These are phyloP conservation scores for Motacilla tschutschensis DNA, from an alignment of 2,113 vertebrate genomes.

Conservation along the genomic window DNA sequence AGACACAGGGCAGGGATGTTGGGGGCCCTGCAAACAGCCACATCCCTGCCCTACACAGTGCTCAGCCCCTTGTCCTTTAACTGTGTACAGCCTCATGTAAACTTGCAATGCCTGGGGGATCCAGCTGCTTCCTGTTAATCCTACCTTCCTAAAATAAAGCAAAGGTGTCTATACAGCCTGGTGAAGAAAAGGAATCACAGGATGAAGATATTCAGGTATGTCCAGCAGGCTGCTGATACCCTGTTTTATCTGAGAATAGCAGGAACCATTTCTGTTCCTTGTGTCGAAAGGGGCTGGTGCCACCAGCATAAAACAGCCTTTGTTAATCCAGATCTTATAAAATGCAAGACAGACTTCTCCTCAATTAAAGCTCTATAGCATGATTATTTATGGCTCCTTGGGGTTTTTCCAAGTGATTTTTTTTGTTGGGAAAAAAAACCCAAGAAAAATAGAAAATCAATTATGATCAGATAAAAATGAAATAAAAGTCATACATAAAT, in stretches of 20 bases:
- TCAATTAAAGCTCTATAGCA: background rate
- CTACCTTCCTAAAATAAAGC: background rate
- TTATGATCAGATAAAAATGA: conserved; percentile 14
- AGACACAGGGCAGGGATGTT: background rate
- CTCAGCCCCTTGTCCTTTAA: background rate
- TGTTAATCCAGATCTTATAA: background rate
- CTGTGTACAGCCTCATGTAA: rapidly evolving
- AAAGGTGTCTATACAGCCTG: background rate
- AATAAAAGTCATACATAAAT: background rate
- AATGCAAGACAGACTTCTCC: background rate
- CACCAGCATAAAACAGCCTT: background rate
- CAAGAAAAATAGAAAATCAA: background rate
- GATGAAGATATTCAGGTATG: background rate
- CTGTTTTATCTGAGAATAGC: background rate
- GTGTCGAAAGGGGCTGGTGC: background rate
- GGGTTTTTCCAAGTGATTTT: background rate
- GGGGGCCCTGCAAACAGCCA: rapidly evolving
- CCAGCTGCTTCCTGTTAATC: background rate
- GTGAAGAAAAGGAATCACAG: background rate
- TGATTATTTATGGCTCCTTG: background rate
- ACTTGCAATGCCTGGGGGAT: background rate
- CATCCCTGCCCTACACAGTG: rapidly evolving
- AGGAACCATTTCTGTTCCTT: background rate
- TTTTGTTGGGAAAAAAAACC: background rate
- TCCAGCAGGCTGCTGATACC: background rate